These are phyloP conservation scores for Aurelia coerulea DNA, from an alignment of 30 jellyfish, hydroid and myxozoan genomes.

Conservation along the genomic window DNA sequence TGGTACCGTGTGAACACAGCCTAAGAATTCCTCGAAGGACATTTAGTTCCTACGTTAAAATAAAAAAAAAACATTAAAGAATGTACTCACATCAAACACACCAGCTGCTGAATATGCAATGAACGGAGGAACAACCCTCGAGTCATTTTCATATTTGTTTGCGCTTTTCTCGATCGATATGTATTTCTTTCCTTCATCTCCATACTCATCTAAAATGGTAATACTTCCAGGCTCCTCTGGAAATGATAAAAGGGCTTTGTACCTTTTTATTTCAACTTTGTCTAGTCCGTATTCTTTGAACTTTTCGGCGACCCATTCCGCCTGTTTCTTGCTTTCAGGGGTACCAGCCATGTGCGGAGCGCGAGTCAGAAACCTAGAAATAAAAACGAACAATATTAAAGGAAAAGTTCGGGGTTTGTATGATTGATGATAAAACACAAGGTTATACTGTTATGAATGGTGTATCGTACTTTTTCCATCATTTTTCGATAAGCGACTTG, in stretches of 20 bases:
- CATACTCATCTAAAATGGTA: slow-evolving; percentile 3
- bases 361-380: slow-evolving; percentile 30
- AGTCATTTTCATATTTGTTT: slow-evolving; percentile 14
- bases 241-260: slow-evolving; percentile 13
- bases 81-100: too few species aligned
- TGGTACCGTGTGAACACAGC: too few species aligned
- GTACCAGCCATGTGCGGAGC: slow-evolving; percentile 55
- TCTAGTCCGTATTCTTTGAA: slow-evolving; percentile 24
- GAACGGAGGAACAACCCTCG: slow-evolving; percentile 27
- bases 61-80: too few species aligned
- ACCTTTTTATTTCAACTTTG: slow-evolving; percentile 21
- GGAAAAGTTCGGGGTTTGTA: too few species aligned
- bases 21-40: too few species aligned
- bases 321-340: slow-evolving; percentile 8
- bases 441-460: too few species aligned
- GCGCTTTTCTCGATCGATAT: slow-evolving; percentile 4
- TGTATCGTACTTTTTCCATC: too few species aligned
- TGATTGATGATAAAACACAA: too few species aligned
- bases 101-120: slow-evolving; percentile 35
- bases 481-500: too few species aligned
- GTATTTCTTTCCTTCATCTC: neutral
- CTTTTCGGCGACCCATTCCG: neutral
- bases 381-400: neutral
- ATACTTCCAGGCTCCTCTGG: slow-evolving; percentile 44
- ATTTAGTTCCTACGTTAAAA: too few species aligned